phyloP scores from a whole-genome alignment of 2,113 vertebrate genomes.

The Daubentonia madagascariensis region DNA sequence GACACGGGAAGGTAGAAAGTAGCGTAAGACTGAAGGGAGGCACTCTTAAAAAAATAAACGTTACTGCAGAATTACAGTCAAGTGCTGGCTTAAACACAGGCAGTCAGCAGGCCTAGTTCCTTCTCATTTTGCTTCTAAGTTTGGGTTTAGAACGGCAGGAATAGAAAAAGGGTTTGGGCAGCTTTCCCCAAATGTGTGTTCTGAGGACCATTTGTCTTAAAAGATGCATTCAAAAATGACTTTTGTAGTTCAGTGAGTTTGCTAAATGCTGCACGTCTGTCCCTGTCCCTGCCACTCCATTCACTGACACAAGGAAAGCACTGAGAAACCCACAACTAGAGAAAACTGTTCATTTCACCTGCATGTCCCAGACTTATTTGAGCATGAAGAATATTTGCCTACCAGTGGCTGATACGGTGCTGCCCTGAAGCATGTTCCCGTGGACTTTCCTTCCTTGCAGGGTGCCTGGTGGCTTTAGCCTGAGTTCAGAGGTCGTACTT shows the following conservation, averaged over 20 bases:
- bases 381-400: neutral
- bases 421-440: neutral
- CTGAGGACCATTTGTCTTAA: neutral
- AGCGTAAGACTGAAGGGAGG: neutral
- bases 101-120: too few relatives aligned
- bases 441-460: neutral
- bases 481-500: neutral
- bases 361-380: neutral
- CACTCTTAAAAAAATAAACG: neutral
- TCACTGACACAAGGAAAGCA: rapidly evolving
- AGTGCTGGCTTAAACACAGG: neutral
- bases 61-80: neutral
- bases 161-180: too few relatives aligned
- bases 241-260: neutral
- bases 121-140: neutral
- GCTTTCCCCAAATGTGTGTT: rapidly evolving
- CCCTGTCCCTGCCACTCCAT: neutral
- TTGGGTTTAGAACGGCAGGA: neutral
- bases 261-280: rapidly evolving
- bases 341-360: neutral
- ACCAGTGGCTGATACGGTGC: rapidly evolving
- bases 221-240: neutral
- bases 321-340: neutral
- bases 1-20: neutral
- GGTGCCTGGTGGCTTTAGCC: neutral